Conservation (phyloP, 2,113 vertebrate species). For the Zosterops hypoxanthus region DNA sequence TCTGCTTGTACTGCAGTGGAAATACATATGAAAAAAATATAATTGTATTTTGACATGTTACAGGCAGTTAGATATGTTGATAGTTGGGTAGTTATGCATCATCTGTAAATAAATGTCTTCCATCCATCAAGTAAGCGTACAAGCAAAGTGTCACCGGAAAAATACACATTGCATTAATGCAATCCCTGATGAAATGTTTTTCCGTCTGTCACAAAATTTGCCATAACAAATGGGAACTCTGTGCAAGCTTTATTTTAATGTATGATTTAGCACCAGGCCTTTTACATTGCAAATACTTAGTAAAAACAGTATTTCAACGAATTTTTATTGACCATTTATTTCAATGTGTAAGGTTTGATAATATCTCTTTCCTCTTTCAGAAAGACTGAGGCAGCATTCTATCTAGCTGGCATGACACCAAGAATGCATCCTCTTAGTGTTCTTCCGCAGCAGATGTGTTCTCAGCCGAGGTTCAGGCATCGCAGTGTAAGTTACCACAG, state of each 20-base stretch:
- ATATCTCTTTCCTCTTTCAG: neutral
- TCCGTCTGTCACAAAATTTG: constrained; percentile 27
- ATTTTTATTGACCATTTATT: constrained; percentile 6
- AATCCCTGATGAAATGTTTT: neutral
- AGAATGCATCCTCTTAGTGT: neutral
- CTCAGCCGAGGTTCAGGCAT: neutral
- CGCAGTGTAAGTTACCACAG: neutral
- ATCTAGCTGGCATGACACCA: neutral
- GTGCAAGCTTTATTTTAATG: neutral
- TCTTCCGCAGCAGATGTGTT: neutral
- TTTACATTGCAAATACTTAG: neutral
- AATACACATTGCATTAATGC: constrained; percentile 22
- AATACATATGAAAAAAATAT: neutral
- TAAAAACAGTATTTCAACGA: neutral
- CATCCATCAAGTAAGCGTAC: neutral
- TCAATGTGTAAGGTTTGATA: neutral
- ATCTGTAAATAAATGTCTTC: constrained; percentile 24
- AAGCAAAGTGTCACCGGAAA: constrained; percentile 26
- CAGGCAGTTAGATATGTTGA: neutral
- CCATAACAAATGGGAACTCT: neutral
- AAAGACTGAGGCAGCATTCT: neutral
- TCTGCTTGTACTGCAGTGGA: neutral
- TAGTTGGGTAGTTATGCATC: neutral
- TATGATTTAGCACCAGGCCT: neutral
- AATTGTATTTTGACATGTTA: neutral